Evolutionary conservation across 2,797 vertebrate species (phyloP).

Genomic region (Spondyliosoma cantharus): DNA sequence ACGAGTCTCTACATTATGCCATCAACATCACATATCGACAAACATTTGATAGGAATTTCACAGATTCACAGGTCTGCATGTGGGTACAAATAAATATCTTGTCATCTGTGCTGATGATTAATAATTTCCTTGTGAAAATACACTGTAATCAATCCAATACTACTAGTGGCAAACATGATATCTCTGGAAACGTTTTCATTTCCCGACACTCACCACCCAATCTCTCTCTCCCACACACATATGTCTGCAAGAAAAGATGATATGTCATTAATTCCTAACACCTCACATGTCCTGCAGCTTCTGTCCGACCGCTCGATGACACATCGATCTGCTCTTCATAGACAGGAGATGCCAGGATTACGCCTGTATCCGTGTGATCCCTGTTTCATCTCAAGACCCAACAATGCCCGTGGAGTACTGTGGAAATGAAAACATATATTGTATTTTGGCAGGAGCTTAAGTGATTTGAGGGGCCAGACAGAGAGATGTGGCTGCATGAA

Average conservation of each 20-base stretch:
- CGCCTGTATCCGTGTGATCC: slow-evolving; percentile 29
- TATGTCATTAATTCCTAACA: slow-evolving; percentile 30
- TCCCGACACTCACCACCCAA: neutral
- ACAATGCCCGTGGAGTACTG: slow-evolving; percentile 8
- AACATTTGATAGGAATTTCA: neutral
- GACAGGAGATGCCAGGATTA: slow-evolving; percentile 30
- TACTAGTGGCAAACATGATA: neutral
- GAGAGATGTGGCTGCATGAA: slow-evolving; percentile 4
- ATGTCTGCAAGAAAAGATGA: neutral
- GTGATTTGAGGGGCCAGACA: slow-evolving; percentile 16
- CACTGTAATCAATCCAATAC: neutral
- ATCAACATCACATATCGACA: neutral
- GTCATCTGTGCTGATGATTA: neutral
- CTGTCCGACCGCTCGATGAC: slow-evolving; percentile 14
- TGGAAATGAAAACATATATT: slow-evolving; percentile 48
- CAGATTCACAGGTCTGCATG: neutral
- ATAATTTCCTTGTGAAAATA: neutral
- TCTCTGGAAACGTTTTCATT: slow-evolving; percentile 7
- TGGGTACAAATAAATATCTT: neutral
- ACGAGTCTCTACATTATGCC: neutral
- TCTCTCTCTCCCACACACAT: neutral
- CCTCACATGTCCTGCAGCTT: slow-evolving; percentile 36
- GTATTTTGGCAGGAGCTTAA: slow-evolving; percentile 32
- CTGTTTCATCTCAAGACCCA: slow-evolving; percentile 26
- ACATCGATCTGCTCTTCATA: slow-evolving; percentile 32